Percentiles rank a stretch among this genome's conserved stretches.
Evolutionary conservation across 2,113 vertebrate species (phyloP).

Genomic region (Boleophthalmus pectinirostris): DNA sequence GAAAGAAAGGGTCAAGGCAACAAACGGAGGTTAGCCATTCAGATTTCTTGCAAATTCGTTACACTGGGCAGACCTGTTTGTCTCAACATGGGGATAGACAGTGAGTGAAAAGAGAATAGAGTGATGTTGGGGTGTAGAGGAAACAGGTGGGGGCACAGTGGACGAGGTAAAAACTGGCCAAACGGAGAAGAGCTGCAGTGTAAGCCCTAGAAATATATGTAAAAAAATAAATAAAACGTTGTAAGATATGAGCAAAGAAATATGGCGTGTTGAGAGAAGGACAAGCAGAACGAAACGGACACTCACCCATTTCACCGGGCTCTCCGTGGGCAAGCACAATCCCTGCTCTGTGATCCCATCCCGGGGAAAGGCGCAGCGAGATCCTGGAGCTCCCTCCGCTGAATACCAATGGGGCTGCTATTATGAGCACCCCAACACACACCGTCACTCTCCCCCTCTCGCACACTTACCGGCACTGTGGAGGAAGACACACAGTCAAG

Average conservation of each 20-base stretch:
- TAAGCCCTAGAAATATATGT: constrained; percentile 21
- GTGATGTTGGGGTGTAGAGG: constrained; percentile 22
- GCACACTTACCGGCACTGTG: constrained; percentile 57
- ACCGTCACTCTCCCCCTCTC: constrained; percentile 19
- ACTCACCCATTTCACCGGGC: constrained; percentile 75
- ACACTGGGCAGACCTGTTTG: constrained; percentile 54
- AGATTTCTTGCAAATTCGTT: constrained; percentile 59
- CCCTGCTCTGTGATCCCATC: constrained; percentile 81
- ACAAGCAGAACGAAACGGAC: constrained; percentile 39
- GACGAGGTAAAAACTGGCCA: constrained; percentile 28
- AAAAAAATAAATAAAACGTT: constrained; percentile 25
- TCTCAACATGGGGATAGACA: constrained; percentile 27
- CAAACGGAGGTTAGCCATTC: constrained; percentile 52
- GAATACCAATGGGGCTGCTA: constrained; percentile 81
- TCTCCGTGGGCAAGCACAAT: constrained; percentile 79
- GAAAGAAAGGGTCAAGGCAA: constrained; percentile 27
- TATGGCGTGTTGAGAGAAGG: constrained; percentile 15
- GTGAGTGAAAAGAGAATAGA: constrained; percentile 26
- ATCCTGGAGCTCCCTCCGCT: constrained; percentile 73
- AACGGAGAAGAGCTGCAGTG: constrained; percentile 38
- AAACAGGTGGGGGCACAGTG: constrained; percentile 64
- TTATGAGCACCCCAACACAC: constrained; percentile 63
- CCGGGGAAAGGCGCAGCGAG: constrained; percentile 77
- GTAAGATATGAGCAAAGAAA: constrained; percentile 30
- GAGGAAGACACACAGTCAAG: constrained; percentile 60